phyloP scores from a whole-genome alignment of 2,113 vertebrate genomes.

The Podilymbus podiceps region DNA sequence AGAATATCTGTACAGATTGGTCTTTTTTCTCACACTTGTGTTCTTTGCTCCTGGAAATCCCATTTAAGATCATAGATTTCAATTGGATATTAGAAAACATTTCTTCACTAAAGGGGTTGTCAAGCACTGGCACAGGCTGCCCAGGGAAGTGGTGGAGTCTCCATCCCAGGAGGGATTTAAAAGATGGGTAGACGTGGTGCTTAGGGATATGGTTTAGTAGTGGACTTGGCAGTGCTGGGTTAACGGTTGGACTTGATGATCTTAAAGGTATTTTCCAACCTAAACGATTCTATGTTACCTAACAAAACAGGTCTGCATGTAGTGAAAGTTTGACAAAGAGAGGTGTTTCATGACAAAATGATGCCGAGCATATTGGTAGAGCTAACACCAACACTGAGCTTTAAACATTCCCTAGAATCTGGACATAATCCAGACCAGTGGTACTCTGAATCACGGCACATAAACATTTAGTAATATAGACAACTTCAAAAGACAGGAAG shows the following conservation, averaged over 20 bases:
- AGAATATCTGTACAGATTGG: neutral
- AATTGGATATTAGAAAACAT: no score
- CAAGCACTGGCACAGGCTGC: no score
- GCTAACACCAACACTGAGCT: accelerated
- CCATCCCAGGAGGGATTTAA: no score
- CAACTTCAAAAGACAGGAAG: neutral
- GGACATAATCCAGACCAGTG: neutral
- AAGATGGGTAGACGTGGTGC: no score
- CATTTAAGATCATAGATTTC: neutral
- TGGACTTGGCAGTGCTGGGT: no score
- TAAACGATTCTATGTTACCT: no score
- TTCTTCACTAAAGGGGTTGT: no score
- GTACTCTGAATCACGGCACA: neutral
- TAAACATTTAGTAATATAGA: neutral
- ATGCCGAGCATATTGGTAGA: accelerated
- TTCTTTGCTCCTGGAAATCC: neutral
- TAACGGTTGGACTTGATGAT: no score
- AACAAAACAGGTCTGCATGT: neutral
- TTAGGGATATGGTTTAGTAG: no score
- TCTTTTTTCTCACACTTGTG: neutral
- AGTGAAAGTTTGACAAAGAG: neutral
- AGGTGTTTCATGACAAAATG: neutral
- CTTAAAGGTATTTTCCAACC: no score
- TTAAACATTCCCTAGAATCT: neutral
- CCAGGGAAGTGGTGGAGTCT: no score